Evolutionary conservation across 92 coral and sea anemone genomes (phyloP), one percentile per base, ranked within the genome.

Genomic region (Porites divaricata): DNA sequence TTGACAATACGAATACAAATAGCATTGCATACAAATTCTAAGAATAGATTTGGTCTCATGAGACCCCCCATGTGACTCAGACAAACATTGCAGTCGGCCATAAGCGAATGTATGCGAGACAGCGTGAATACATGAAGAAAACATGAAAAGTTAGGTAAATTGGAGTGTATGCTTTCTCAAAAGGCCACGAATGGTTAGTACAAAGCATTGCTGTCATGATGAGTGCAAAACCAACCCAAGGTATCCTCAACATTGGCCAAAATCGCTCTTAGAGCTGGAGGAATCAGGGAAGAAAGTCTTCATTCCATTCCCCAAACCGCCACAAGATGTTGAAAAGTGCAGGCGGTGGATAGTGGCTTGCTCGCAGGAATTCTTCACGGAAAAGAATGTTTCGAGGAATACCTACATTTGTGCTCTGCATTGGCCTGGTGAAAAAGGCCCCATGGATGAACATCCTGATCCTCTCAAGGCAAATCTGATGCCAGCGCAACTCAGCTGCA

Each of bases 351-450:
- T 90, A 68, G 70, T 63, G 41, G 90, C 90, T 28, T 90, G 90
- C 74, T 90, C 81, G 54, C 85, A 83, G 22, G 58, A 81, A 77
- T 22, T 53, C 63, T 90, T 83, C 57, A 26, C 85, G 25, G 77
- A 72, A 68, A 81, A 81, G 50, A 83, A 67, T 54, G 75, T 90
- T 77, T 78, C 82, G 64, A 81, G 83, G 57, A 86, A 72, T 62
- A 86, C 93, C 2, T 90, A 90, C 83, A 89, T 90, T 23, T 90
- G 90, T 82, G 88, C 93, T 67, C 76, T 86, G 48, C 93, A 86
- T 53, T 90, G 90, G 90, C 90, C 81, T 21, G 93, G 90, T 7
- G 78, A 75, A 58, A 84, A 85, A 89, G 92, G 89, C 73, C 89
- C 89, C 25, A 85, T 88, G 8, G 58, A 62, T 48, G 89, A 86